phyloP scores from a whole-genome alignment of 2,113 vertebrate genomes.

The Myiozetetes cayanensis region DNA sequence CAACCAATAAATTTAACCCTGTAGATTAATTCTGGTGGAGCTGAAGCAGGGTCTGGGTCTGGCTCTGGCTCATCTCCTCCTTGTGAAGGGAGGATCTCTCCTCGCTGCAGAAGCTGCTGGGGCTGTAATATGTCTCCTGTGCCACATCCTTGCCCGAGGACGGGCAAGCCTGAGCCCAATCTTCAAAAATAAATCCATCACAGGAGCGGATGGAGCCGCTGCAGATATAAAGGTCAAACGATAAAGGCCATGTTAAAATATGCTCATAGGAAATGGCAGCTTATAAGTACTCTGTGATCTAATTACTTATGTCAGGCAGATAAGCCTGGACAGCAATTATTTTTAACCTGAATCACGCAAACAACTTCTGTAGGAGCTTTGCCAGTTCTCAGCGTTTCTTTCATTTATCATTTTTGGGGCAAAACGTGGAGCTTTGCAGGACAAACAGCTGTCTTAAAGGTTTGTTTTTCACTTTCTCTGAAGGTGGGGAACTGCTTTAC shows the following conservation, averaged over 20 bases:
- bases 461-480: not conserved
- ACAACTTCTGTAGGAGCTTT: not conserved
- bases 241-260: slow-evolving; percentile 61
- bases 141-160: not conserved
- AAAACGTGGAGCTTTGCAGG: not conserved
- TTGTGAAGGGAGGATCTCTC: not conserved
- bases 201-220: not conserved
- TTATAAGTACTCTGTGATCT: slow-evolving; percentile 43
- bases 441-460: not conserved
- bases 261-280: slow-evolving; percentile 51
- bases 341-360: slow-evolving; percentile 38
- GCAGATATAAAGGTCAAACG: slow-evolving; percentile 54
- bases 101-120: not conserved
- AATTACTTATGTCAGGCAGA: slow-evolving; percentile 56
- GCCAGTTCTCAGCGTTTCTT: not conserved
- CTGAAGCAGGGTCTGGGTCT: not conserved
- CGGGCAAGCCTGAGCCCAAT: not conserved
- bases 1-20: not conserved
- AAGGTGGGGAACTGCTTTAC: not conserved
- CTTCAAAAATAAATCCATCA: slow-evolving; percentile 48
- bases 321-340: slow-evolving; percentile 40
- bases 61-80: not conserved
- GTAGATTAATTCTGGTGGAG: not conserved
- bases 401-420: not conserved
- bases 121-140: not conserved